These are phyloP conservation scores for Sebastolobus altivelis DNA, from an alignment of 2,797 vertebrate genomes.

Conservation along the genomic window DNA sequence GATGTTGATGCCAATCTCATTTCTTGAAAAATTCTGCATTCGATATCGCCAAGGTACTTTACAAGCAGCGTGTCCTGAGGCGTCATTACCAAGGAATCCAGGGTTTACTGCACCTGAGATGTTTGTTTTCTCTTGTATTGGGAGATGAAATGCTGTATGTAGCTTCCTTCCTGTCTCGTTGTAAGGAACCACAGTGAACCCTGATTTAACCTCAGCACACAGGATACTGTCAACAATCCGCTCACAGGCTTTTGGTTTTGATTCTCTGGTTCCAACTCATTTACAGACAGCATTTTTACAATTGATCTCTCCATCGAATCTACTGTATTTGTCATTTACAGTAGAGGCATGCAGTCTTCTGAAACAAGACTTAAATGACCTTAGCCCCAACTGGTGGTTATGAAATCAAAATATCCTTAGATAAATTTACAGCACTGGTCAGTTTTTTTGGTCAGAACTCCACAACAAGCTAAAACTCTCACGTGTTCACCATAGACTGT, in stretches of 20 bases:
- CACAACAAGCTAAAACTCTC: too few species aligned
- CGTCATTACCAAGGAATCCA: constrained; percentile 77
- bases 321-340: not conserved
- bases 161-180: constrained; percentile 78
- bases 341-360: not conserved
- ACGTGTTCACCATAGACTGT: too few species aligned
- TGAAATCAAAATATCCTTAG: not conserved
- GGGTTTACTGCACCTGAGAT: constrained; percentile 56
- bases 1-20: constrained; percentile 53
- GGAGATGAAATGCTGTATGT: constrained; percentile 63
- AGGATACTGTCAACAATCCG: constrained; percentile 39
- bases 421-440: not conserved
- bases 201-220: constrained; percentile 56
- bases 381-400: not conserved
- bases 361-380: not conserved
- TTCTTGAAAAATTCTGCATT: constrained; percentile 41
- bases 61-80: constrained; percentile 41
- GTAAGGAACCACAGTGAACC: constrained; percentile 62
- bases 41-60: constrained; percentile 43
- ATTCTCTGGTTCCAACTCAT: not conserved
- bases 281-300: not conserved
- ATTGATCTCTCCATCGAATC: not conserved
- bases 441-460: not conserved
- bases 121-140: constrained; percentile 66
- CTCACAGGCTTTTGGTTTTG: constrained; percentile 20